Base-by-base conservation (phyloP, 2,113 vertebrate genomes). In the Solenodon paradoxus region DNA sequence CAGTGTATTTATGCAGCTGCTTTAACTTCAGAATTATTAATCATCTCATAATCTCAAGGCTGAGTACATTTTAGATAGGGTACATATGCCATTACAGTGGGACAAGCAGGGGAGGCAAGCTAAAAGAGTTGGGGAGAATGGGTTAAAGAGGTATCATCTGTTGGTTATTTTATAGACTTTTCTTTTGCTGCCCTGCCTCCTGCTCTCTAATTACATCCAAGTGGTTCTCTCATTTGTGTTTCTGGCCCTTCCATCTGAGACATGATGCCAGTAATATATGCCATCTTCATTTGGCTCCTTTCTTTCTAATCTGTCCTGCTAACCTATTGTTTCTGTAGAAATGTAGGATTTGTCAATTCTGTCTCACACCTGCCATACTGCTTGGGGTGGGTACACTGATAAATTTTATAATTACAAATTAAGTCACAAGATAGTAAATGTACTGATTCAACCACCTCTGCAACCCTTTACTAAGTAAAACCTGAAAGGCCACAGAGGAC, bases 181-280 rank as follows among this genome's bases (percentile, higher is more conserved):
- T 77, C 51, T 92, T 88, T 88, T 81, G 97, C 95, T 90, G 89
- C 66, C 24, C 79, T 93, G 72, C 85, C 94, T 97, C 86, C 91
- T 97, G 74, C 80, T 96, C 85, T 93, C 91, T 96, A 93, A 97
- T 92, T 96, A 93, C 20, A 92, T 90, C 93, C 93, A 95, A 97
- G 94, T 88, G 66, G 38, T 75, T 82, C 51, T 92, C 57, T 79
- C 87, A 55, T 96, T 97, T 95, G 68, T 95, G 95, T 95, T 94
- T 61, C 75, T 97, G 89, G 90, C 68, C 55, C 49, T 61, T 87
- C 15, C 30, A 82, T 96, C 15, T 57, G 74, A 92, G 68, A 87
- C 26, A 24, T 8, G 35, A n/a, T 97, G 69, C 78, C 88, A 93
- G 32, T 71, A 85, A 72, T 12, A 53, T 5, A 86, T 13, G 64